Evolutionary conservation across 2,113 vertebrate species (phyloP).

Genomic region (Misgurnus anguillicaudatus): DNA sequence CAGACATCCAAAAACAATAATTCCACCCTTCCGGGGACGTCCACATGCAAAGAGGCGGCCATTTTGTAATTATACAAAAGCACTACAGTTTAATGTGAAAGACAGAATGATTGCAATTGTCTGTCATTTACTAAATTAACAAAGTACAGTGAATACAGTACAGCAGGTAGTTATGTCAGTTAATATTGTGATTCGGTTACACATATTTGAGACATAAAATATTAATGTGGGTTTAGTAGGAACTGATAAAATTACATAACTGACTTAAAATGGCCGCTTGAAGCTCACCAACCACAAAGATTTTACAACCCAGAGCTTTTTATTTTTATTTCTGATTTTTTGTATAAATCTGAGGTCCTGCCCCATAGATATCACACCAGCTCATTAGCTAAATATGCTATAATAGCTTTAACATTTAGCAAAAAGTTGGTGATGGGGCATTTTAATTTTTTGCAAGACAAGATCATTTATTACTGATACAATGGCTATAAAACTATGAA

Average conservation of each 20-base stretch:
- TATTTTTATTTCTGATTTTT: constrained; percentile 3
- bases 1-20: constrained; percentile 99
- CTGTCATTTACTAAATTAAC: too few species aligned
- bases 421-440: constrained; percentile 67
- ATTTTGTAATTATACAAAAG: constrained; percentile 79
- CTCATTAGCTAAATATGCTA: constrained; percentile 72
- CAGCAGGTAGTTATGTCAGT: not conserved
- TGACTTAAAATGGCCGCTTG: constrained; percentile 94
- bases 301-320: constrained; percentile 83
- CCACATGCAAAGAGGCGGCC: constrained; percentile 98
- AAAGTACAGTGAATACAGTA: not conserved
- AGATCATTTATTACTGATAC: too few species aligned
- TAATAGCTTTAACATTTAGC: constrained; percentile 59
- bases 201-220: not conserved
- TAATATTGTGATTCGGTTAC: not conserved
- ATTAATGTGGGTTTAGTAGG: not conserved
- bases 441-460: not conserved
- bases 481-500: too few species aligned
- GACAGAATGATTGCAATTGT: constrained; percentile 12
- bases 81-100: constrained; percentile 12
- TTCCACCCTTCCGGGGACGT: constrained; percentile 99
- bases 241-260: not conserved
- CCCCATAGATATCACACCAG: constrained; percentile 58
- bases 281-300: constrained; percentile 92
- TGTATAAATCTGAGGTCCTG: constrained; percentile 53